Evolutionary conservation across 2,888 invertebrate species (phyloP), one percentile per base, ranked within the genome.

Genomic region (Noctuana brunneofusca): DNA sequence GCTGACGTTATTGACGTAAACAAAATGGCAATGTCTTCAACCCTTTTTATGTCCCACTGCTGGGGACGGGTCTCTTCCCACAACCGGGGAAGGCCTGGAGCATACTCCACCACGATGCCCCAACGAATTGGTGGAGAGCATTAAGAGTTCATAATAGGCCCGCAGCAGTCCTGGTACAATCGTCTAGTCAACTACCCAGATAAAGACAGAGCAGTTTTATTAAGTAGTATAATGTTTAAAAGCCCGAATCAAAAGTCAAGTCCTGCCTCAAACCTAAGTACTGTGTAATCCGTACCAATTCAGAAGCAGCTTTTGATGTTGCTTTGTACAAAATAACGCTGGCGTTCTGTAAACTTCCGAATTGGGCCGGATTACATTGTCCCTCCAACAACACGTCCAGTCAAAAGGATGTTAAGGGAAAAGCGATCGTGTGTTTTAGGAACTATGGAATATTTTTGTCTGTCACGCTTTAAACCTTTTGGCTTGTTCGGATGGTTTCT

Each of bases 291-390:
- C 72, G 76, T 68, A 69, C 75, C 69, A 75, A 74, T 81, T 38
- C 59, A 73, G 73, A 75, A 80, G 78, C 64, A 30, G 84, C 85
- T 84, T 86, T 84, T 77, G 62, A 69, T 86, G 81, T 83, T 72
- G 68, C 60, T 80, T 74, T 71, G 72, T 75, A 65, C 79, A 70
- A 75, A 65, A 53, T 59, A 69, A 71, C 65, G 81, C 79, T 79
- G 81, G 65, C 72, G 66, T 73, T 70, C 68, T 68, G 67, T 65
- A 72, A 35, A 66, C 78, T 82, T 76, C 72, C 74, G 60, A 62
- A 77, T 72, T 75, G 73, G 76, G 71, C 69, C 79, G 76, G 75
- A 75, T 79, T 76, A 75, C 68, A 75, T 77, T 72, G 70, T 69
- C 71, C 69, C 58, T 66, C 67, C 64, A 71, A 71, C 78, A 71